Conservation (phyloP, 2,888 invertebrate genomes). For the Sthenelais limicola region DNA sequence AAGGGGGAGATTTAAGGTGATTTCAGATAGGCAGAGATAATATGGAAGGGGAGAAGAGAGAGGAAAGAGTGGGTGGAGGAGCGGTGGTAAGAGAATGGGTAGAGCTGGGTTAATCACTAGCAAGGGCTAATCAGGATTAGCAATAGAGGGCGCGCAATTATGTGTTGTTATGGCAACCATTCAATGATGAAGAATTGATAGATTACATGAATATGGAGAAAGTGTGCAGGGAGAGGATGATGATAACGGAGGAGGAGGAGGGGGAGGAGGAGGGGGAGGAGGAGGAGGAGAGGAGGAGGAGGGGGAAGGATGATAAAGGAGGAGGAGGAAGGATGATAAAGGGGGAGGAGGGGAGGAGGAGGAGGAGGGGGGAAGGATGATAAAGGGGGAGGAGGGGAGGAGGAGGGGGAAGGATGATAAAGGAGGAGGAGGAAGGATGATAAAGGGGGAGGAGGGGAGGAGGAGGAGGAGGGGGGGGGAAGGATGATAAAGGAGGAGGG, state of each 20-base stretch:
- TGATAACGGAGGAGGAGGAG: not conserved
- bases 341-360: not conserved
- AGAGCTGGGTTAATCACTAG: too few species aligned
- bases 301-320: not conserved
- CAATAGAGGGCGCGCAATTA: too few species aligned
- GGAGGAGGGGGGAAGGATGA: not conserved
- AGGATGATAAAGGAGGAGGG: not conserved
- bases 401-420: not conserved
- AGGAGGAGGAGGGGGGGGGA: conserved; percentile 5
- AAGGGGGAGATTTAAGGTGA: too few species aligned
- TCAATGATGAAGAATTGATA: not conserved
- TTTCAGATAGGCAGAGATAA: too few species aligned
- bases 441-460: not conserved
- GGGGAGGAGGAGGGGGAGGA: not conserved
- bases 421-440: not conserved
- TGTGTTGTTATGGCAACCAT: not conserved
- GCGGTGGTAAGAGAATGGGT: too few species aligned
- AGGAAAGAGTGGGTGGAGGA: too few species aligned
- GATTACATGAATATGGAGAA: not conserved
- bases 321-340: not conserved
- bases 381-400: not conserved
- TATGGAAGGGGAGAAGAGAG: too few species aligned
- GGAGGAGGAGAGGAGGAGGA: not conserved
- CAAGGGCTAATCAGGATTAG: too few species aligned
- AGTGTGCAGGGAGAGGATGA: not conserved